A percentile compares a stretch with the other conserved stretches of the same genome.
Evolutionary conservation across 2,888 invertebrate genomes (phyloP).

Genomic region (Volucella bombylans): DNA sequence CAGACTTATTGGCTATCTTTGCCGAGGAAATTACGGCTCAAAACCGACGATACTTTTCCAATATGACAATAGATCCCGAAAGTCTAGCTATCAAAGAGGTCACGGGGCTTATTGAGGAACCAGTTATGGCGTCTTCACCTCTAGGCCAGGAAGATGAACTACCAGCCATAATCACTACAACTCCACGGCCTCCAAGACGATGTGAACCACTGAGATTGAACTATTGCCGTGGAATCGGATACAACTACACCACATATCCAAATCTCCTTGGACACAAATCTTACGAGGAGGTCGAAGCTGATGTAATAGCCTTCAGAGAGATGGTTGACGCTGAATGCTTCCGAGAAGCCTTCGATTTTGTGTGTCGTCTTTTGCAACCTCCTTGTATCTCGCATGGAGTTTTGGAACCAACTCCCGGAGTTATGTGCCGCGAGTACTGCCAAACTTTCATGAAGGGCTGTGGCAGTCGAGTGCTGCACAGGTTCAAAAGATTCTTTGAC

Average conservation of each 20-base stretch:
- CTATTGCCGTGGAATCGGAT: conserved; percentile 88
- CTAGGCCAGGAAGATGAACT: conserved; percentile 81
- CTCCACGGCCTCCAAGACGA: conserved; percentile 85
- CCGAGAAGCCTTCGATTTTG: conserved; percentile 92
- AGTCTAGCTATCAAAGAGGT: conserved; percentile 86
- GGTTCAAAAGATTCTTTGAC: conserved; percentile 88
- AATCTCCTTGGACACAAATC: conserved; percentile 87
- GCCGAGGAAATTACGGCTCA: conserved; percentile 86
- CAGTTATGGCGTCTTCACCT: conserved; percentile 81
- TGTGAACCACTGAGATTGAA: conserved; percentile 87
- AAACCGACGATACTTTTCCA: conserved; percentile 85
- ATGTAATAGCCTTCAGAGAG: conserved; percentile 92
- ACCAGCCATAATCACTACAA: conserved; percentile 81
- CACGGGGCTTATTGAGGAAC: conserved; percentile 81
- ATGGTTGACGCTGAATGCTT: conserved; percentile 96
- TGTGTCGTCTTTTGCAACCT: conserved; percentile 93
- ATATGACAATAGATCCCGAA: conserved; percentile 86
- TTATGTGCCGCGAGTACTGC: conserved; percentile 90
- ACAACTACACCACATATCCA: conserved; percentile 92
- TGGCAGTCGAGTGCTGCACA: conserved; percentile 88
- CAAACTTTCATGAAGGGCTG: conserved; percentile 92
- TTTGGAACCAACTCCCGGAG: conserved; percentile 79
- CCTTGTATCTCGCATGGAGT: conserved; percentile 89
- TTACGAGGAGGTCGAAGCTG: conserved; percentile 86
- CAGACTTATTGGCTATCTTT: conserved; percentile 87